Evolutionary conservation across 2,113 vertebrate species (phyloP), one percentile per base, ranked within the genome.

Genomic region (Oenanthe melanoleuca): DNA sequence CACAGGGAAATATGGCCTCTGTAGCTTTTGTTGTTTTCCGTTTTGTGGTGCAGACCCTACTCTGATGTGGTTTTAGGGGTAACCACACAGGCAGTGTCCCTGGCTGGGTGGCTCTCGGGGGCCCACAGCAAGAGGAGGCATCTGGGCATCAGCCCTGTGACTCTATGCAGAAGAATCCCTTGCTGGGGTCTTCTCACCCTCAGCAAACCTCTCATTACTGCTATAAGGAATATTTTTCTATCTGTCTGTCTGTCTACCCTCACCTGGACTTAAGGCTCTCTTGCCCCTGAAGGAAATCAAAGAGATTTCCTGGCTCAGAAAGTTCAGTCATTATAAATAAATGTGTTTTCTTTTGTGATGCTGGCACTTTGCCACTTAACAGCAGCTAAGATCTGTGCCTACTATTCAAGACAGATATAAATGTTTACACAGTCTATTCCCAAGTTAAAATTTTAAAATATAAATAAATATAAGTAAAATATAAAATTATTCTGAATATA

Each of bases 11-110:
- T 17, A 17, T 23, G 24, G 55, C 24, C 74, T 88, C 74, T 78
- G 64, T 56, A 94, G 60, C 73, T 74, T 89, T 60, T 71, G 80
- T 53, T 69, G 14, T 55, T 89, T 85, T 86, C 59, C 21, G 22
- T 78, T 90, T 80, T 86, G 72, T 64, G 71, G 52, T 67, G n/a
- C 34, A 57, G 66, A 37, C 19, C 47, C 59, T 47, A 21, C 60
- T 89, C 31, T 71, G 88, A 56, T 93, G 88, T 78, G 92, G 88
- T 45, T 87, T 87, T 49, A 77, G 86, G 50, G 80, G 47, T 75
- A 71, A 63, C 69, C 44, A 12, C 31, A 52, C 34, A 5, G 8
- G 73, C 69, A 77, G 50, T 29, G 44, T 63, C 40, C 28, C 85
- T 88, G 66, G 28, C 67, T 88, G 64, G 37, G 59, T 86, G 90